These are phyloP conservation scores for Trachelus tabidus DNA, from an alignment of 2,888 invertebrate species.

Conservation along the genomic window DNA sequence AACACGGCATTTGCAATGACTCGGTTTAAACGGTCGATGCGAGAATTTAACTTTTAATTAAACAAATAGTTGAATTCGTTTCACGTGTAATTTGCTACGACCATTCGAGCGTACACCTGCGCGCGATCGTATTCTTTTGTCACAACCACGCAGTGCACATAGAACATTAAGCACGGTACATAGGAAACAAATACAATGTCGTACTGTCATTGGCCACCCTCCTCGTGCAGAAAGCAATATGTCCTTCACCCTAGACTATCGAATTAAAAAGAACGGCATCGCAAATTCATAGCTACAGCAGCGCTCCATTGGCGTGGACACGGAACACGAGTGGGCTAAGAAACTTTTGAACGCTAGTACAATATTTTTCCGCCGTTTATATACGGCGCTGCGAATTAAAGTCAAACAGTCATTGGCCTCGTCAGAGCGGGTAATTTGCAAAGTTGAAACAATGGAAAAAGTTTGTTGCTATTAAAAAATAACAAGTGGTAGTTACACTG, in stretches of 20 bases:
- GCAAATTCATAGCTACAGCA: conserved; percentile 37
- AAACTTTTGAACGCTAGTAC: neutral
- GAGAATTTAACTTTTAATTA: conserved; percentile 54
- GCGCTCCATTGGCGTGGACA: conserved; percentile 28
- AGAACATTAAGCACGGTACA: conserved; percentile 44
- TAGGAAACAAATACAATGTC: conserved; percentile 53
- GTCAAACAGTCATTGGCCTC: neutral
- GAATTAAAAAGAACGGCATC: conserved; percentile 42
- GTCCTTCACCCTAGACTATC: conserved; percentile 41
- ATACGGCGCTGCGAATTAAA: neutral
- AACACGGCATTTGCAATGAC: neutral
- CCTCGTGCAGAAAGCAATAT: conserved; percentile 15
- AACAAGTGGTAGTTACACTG: neutral
- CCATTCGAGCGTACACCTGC: conserved; percentile 53
- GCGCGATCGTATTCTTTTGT: conserved; percentile 27
- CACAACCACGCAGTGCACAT: conserved; percentile 15
- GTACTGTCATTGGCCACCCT: conserved; percentile 29
- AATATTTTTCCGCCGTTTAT: neutral
- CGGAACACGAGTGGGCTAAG: no score
- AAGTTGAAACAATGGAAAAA: neutral
- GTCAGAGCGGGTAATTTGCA: neutral
- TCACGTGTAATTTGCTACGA: conserved; percentile 44
- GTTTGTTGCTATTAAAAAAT: neutral
- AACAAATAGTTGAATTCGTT: conserved; percentile 48
- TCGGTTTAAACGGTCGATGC: neutral